Evolutionary conservation across 2,113 vertebrate genomes (phyloP), one percentile per base, ranked within the genome.

Genomic region (Felis chaus): DNA sequence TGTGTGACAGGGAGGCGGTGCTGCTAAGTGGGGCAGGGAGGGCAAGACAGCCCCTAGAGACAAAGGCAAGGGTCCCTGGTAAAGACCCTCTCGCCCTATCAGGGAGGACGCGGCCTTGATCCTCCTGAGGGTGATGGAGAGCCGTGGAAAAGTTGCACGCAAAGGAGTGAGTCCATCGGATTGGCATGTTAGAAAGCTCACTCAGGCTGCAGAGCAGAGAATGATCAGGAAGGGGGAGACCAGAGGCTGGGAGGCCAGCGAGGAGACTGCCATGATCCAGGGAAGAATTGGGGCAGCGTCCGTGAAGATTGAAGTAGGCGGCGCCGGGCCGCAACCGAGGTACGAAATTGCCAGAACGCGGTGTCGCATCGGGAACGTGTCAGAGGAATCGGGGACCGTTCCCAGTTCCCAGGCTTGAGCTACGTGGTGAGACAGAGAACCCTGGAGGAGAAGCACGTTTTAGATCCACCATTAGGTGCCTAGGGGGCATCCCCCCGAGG

Each of bases 301-400:
- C 33, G 36, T 45, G 63, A 80, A 81, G 80, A 83, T 16, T 31
- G 92, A 94, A 97, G 94, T 15, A 66, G 87, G 84, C 21, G 66
- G 82, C 84, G 29, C 19, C 29, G 45, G 41, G 82, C 78, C 45
- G 27, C 29, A 74, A 33, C 27, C 76, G 21, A 81, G 63, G 69
- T 4, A 4, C 2, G 23, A 31, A 79, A 55, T 65, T 31, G 53
- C 66, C 36, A 79, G 96, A 85, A 86, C 45, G 11, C 19, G 57
- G 45, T 25, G 66, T 66, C 39, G 36, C 74, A 48, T 53, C 50
- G 29, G 36, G 82, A 39, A 21, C 5, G 63, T 19, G 31, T 36
- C 39, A 69, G 66, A 68, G 84, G 53, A 8, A 5, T 80, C 45
- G 5, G 66, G 93, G 39, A 1, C 33, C 16, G n/a, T 74, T 79